Conservation (phyloP, 2,888 invertebrate genomes). For the Nysson spinosus region DNA sequence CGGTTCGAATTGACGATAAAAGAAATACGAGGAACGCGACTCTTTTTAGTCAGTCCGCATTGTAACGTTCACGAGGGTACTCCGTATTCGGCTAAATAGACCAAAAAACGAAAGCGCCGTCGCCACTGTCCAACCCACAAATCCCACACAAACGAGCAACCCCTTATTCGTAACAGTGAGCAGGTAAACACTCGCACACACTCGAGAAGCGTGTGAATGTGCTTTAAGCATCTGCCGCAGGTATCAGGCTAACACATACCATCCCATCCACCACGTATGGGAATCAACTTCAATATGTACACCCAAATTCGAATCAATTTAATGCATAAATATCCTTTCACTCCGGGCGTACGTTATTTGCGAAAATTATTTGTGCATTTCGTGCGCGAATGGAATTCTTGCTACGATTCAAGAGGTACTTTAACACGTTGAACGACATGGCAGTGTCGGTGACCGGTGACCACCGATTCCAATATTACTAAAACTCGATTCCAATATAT, state of each 20-base stretch:
- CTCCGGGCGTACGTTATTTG: too few relatives aligned
- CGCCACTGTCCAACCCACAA: conserved; percentile 51
- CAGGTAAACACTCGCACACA: conserved; percentile 45
- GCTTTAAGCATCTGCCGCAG: conserved; percentile 45
- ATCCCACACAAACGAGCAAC: conserved; percentile 28
- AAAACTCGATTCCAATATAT: too few relatives aligned
- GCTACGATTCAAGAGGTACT: too few relatives aligned
- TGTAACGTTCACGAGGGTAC: conserved; percentile 35
- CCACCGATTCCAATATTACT: too few relatives aligned
- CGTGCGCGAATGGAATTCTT: too few relatives aligned
- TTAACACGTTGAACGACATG: too few relatives aligned
- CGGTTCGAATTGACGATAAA: conserved; percentile 18
- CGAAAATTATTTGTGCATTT: too few relatives aligned
- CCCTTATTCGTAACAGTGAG: conserved; percentile 3
- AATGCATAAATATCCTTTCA: too few relatives aligned
- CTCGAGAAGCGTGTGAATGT: conserved; percentile 33
- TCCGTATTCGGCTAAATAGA: conserved; percentile 42
- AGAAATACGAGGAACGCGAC: conserved; percentile 25
- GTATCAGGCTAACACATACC: conserved; percentile 31
- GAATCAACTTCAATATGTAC: neutral
- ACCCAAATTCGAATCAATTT: too few relatives aligned
- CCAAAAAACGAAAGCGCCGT: conserved; percentile 47
- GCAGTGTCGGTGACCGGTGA: too few relatives aligned
- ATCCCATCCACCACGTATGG: conserved; percentile 18
- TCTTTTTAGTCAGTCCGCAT: conserved; percentile 17